These are phyloP conservation scores for Platanista minor DNA, from an alignment of 2,113 vertebrate species.

Conservation along the genomic window DNA sequence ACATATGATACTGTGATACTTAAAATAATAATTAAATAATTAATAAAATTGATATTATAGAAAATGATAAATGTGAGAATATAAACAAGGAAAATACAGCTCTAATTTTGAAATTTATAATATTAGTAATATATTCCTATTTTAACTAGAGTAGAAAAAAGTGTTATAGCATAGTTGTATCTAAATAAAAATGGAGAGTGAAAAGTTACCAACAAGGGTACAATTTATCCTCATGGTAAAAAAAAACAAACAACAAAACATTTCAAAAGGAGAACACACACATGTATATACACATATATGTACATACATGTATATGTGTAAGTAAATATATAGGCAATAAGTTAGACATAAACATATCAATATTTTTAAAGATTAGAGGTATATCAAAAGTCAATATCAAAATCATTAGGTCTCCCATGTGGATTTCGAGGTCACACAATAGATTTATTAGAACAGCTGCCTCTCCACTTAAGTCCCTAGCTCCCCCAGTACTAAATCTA, in stretches of 20 bases:
- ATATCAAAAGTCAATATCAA: neutral
- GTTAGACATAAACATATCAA: too few relatives aligned
- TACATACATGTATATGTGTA: neutral
- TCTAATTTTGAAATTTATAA: neutral
- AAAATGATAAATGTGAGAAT: slow-evolving; percentile 34
- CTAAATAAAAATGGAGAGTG: neutral
- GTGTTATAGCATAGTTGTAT: neutral
- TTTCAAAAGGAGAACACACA: neutral
- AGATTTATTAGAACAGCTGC: neutral
- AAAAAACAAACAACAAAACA: neutral
- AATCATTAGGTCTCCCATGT: neutral
- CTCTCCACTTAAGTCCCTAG: neutral
- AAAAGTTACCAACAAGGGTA: neutral
- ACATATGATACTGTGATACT: neutral
- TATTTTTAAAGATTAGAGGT: neutral
- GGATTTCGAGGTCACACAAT: neutral
- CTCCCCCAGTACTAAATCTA: neutral
- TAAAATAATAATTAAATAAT: neutral
- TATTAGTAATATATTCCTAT: neutral
- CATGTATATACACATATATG: neutral
- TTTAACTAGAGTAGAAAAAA: neutral
- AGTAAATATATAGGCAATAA: neutral
- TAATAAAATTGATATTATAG: slow-evolving; percentile 26
- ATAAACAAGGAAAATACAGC: neutral
- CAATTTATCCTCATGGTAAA: neutral